These are phyloP conservation scores for Clitarchus hookeri DNA, from an alignment of 2,888 invertebrate species.

Conservation along the genomic window DNA sequence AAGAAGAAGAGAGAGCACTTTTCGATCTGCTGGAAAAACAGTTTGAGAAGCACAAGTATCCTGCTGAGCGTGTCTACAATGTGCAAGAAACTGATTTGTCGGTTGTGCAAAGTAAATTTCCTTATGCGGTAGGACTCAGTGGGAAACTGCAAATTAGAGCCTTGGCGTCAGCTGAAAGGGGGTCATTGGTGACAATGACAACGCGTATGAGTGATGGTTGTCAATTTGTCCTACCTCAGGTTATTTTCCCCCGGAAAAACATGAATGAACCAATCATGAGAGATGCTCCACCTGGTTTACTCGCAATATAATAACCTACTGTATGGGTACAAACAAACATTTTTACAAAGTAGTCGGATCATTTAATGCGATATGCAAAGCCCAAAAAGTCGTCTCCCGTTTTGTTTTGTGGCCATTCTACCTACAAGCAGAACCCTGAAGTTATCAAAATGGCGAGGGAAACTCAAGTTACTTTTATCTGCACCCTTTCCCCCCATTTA, in stretches of 20 bases:
- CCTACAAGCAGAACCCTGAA: slow-evolving; percentile 45
- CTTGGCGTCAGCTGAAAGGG: slow-evolving; percentile 45
- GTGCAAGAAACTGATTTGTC: slow-evolving; percentile 51
- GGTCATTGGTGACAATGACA: not conserved
- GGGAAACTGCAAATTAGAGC: slow-evolving; percentile 49
- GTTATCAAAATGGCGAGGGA: slow-evolving; percentile 43
- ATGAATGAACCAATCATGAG: slow-evolving; percentile 42
- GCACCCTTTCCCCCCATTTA: slow-evolving; percentile 5
- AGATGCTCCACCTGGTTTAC: slow-evolving; percentile 44
- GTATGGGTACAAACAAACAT: slow-evolving; percentile 38
- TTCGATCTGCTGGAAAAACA: slow-evolving; percentile 19
- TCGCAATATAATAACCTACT: slow-evolving; percentile 39
- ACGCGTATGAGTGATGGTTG: slow-evolving; percentile 24
- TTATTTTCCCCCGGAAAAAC: slow-evolving; percentile 43
- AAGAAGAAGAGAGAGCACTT: slow-evolving; percentile 33
- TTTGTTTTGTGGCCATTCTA: slow-evolving; percentile 45
- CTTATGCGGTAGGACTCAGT: slow-evolving; percentile 46
- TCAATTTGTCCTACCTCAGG: not conserved
- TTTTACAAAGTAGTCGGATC: slow-evolving; percentile 43
- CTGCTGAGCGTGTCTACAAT: slow-evolving; percentile 43
- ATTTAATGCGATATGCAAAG: slow-evolving; percentile 44
- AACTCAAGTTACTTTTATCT: slow-evolving; percentile 43
- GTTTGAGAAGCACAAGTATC: slow-evolving; percentile 19
- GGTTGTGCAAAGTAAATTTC: slow-evolving; percentile 42
- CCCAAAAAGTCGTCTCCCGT: slow-evolving; percentile 38